These are phyloP conservation scores for Littorina saxatilis DNA, from an alignment of 1,140 invertebrate species.

Conservation along the genomic window DNA sequence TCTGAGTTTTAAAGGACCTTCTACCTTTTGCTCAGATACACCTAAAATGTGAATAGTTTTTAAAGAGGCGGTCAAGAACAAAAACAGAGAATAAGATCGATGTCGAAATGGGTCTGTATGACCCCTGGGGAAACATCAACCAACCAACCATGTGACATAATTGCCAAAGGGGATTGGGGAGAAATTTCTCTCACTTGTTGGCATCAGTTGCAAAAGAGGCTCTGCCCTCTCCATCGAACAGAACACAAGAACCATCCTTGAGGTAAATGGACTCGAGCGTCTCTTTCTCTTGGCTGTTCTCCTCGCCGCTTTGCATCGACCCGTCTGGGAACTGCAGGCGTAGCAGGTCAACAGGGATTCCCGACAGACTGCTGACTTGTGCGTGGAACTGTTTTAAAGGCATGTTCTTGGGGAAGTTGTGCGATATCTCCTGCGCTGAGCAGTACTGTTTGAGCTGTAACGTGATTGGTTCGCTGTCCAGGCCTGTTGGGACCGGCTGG, in stretches of 20 bases:
- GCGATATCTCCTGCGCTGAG: constrained; percentile 50
- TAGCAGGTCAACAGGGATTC: constrained; percentile 40
- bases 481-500: constrained; percentile 50
- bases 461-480: constrained; percentile 59
- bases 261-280: constrained; percentile 51
- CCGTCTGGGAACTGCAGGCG: neutral
- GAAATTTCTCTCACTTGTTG: neutral
- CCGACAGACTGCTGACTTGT: constrained; percentile 50
- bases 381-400: constrained; percentile 53
- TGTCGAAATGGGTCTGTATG: no score
- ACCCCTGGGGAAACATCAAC: no score
- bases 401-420: constrained; percentile 56
- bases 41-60: no score
- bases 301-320: constrained; percentile 5
- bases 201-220: neutral
- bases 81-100: no score
- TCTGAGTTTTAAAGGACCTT: no score
- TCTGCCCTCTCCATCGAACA: neutral
- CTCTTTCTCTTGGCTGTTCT: constrained; percentile 6
- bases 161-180: no score
- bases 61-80: no score
- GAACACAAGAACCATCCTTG: constrained; percentile 53
- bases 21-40: no score
- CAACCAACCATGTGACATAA: no score
- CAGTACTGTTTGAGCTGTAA: constrained; percentile 52